Base-by-base conservation (phyloP, 92 coral and sea anemone genomes). In the Epizoanthus scotinus region DNA sequence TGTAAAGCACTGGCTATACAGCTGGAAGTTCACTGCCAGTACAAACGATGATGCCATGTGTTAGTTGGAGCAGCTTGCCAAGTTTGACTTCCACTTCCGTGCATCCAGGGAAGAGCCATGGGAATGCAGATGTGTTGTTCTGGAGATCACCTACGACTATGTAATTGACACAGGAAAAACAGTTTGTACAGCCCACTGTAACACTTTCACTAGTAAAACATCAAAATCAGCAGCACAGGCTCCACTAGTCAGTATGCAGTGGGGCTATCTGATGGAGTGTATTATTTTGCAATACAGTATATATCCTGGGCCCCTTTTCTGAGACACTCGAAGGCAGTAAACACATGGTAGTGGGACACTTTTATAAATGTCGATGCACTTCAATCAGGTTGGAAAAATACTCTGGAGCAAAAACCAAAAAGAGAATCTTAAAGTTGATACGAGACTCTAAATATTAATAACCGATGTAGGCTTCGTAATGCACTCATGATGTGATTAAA, bases 241-340 rank as follows among this genome's bases (percentile, higher is more conserved):
- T 36, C 85, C 93, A 50, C 36, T 77, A 52, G 79, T 68, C 22
- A 77, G 82, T 17, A 53, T 63, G 34, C 56, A 57, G 19, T 71
- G 67, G 17, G 85, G 86, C 13, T 86, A 70, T 40, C 86, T 79
- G 24, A 60, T 69, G 57, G 81, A 84, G 21, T 28, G 63, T 22
- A 52, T 82, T 54, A 79, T n/a, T n/a, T n/a, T n/a, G n/a, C n/a
- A n/a, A n/a, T n/a, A n/a, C 83, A 3, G 6, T 85, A 63, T 85
- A 78, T 54, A 77, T 67, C 67, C 59, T 87, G 81, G 91, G 87
- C 22, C 90, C 90, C 4, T 71, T 89, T 6, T 57, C 90, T 15
- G 71, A 57, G 4, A 83, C 86, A 3, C n/a, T 59, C 7, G 44
- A 63, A 20, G 84, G 86, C 4, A 83, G 83, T 52, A 80, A 66